Conservation (phyloP, 92 coral and sea anemone genomes). For the Actinostola sp. region DNA sequence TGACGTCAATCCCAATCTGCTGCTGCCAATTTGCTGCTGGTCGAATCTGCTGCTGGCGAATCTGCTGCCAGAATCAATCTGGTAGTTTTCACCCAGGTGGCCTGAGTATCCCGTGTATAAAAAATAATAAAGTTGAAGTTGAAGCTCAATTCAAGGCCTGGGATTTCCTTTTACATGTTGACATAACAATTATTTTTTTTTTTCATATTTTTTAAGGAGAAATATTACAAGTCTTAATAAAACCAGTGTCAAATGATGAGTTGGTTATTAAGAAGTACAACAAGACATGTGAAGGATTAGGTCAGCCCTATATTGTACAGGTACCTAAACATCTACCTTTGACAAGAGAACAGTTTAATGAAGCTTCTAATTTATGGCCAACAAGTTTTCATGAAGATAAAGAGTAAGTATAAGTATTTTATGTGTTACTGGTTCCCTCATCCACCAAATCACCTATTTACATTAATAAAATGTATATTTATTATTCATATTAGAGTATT, state of each 20-base stretch:
- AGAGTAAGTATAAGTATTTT: slow-evolving; percentile 55
- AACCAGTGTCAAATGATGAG: slow-evolving; percentile 15
- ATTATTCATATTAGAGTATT: not conserved
- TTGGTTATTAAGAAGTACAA: not conserved
- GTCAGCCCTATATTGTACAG: slow-evolving; percentile 56
- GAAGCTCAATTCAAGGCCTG: no score
- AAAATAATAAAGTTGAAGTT: no score
- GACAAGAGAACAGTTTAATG: slow-evolving; percentile 82
- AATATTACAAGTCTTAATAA: slow-evolving; percentile 56
- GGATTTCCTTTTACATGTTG: slow-evolving; percentile 77
- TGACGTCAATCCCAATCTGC: no score
- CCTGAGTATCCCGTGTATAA: no score
- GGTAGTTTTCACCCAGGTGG: slow-evolving; percentile 99
- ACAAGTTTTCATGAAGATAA: slow-evolving; percentile 90
- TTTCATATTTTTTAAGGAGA: slow-evolving; percentile 41
- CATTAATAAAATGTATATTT: not conserved
- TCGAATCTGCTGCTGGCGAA: no score
- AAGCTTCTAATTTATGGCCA: slow-evolving; percentile 90
- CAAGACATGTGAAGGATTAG: slow-evolving; percentile 32
- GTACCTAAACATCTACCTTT: slow-evolving; percentile 83
- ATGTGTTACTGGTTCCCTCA: not conserved
- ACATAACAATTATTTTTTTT: not conserved
- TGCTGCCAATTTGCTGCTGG: no score
- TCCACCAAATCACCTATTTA: not conserved
- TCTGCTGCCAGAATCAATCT: no score